Conservation (phyloP, 2,113 vertebrate genomes). For the Microcebus ravelobensis region DNA sequence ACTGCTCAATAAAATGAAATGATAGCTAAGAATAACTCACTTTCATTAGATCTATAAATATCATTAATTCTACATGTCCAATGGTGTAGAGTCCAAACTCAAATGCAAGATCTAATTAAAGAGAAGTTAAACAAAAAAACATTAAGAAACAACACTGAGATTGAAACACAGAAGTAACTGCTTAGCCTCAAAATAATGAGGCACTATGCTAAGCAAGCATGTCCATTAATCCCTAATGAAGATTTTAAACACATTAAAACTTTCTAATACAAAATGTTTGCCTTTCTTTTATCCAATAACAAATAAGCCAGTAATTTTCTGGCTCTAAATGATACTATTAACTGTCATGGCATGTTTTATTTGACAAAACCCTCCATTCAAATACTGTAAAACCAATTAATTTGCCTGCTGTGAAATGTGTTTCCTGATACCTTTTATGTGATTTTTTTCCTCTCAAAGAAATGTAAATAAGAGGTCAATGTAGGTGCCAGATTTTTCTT, state of each 20-base stretch:
- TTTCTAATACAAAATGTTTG: constrained; percentile 90
- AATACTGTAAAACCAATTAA: constrained; percentile 90
- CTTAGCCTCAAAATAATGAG: constrained; percentile 90
- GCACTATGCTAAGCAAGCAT: constrained; percentile 86
- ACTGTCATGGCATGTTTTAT: constrained; percentile 89
- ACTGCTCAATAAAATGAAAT: constrained; percentile 84
- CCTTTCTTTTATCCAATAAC: constrained; percentile 89
- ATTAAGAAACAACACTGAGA: constrained; percentile 80
- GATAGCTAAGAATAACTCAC: constrained; percentile 87
- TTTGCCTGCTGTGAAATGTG: constrained; percentile 88
- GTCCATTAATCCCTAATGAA: constrained; percentile 91
- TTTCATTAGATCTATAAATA: constrained; percentile 88
- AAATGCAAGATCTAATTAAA: constrained; percentile 89
- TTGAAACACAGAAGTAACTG: constrained; percentile 88
- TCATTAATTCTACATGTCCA: constrained; percentile 89
- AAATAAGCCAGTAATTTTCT: constrained; percentile 90
- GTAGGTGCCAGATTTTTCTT: constrained; percentile 83
- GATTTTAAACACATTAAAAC: constrained; percentile 91
- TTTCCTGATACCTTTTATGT: constrained; percentile 86
- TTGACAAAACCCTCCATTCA: constrained; percentile 88
- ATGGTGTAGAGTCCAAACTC: constrained; percentile 83
- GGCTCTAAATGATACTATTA: constrained; percentile 89
- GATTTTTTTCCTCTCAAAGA: constrained; percentile 84
- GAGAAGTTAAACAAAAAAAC: constrained; percentile 75
- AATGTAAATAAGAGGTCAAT: constrained; percentile 86